These are phyloP conservation scores for Saxicola maurus DNA, from an alignment of 2,797 vertebrate genomes.

Conservation along the genomic window DNA sequence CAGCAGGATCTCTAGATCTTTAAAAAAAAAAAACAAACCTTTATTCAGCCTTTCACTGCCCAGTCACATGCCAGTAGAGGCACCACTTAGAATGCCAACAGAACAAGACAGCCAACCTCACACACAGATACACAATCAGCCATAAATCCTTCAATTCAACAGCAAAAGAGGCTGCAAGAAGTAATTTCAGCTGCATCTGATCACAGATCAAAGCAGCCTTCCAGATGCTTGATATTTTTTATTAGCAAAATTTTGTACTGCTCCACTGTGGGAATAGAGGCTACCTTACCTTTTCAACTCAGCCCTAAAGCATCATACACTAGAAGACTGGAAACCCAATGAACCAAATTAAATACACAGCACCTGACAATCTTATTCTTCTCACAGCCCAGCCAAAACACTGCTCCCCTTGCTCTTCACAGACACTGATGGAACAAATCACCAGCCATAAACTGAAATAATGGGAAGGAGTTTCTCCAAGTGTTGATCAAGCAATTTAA, in stretches of 20 bases:
- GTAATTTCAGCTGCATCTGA: neutral
- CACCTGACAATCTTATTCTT: neutral
- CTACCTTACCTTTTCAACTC: neutral
- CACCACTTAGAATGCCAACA: neutral
- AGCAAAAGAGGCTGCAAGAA: neutral
- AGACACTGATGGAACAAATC: neutral
- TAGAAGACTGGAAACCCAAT: neutral
- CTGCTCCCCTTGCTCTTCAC: neutral
- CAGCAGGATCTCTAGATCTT: neutral
- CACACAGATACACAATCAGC: neutral
- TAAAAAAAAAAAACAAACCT: neutral
- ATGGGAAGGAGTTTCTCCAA: neutral
- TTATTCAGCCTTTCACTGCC: neutral
- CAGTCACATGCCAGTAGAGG: neutral
- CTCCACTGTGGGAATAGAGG: neutral
- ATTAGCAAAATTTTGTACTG: neutral
- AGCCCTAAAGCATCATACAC: neutral
- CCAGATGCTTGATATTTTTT: neutral
- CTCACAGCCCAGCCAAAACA: neutral
- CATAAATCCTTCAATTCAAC: neutral
- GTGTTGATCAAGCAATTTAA: neutral
- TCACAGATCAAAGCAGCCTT: neutral
- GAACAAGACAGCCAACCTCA: neutral
- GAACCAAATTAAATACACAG: rapidly evolving
- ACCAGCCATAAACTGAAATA: neutral